Evolutionary conservation across 2,888 invertebrate genomes (phyloP), one percentile per base, ranked within the genome.

Genomic region (Tupiocoris notatus): DNA sequence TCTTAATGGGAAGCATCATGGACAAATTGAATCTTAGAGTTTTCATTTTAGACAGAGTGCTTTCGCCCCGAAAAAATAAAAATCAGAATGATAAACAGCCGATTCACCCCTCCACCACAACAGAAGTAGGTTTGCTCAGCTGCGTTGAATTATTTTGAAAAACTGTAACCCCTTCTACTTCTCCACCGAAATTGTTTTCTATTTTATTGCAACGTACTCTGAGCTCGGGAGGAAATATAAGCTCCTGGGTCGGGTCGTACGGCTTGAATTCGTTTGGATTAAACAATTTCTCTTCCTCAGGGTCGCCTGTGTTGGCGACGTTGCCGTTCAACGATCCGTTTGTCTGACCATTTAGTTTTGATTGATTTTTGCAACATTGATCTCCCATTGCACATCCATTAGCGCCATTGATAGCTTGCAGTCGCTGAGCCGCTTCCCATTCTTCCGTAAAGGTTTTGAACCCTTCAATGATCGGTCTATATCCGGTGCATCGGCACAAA

Each of bases 401-500:
- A 12, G 17, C 62, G 20, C 70, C 54, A 21, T 59, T 66, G n/a
- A 39, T n/a, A 1, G 64, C 77, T 77, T 17, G 78, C 79, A 59
- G 80, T 75, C 58, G 86, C 79, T 86, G 86, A 61, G 84, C 81
- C 78, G 82, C 83, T 83, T 90, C 89, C 89, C 90, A 92, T 80
- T 90, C 91, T 83, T 92, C 91, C 0, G 90, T 90, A 81, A 96
- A 94, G 0, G 93, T 92, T 85, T 90, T 91, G 81, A 92, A 95
- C 0, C 94, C 95, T 84, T 96, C 95, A 65, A 96, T 88, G 77
- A 97, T 97, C 0, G 97, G 93, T 80, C 97, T 88, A 82, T 97
- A 97, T 0, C 97, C 97, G 0, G 97, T 97, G 83, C 97, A 97
- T 78, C 97, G 88, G 81, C 96, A 97, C 9, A 97, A 86, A 81